A percentile compares a stretch with the other conserved stretches of the same genome.
These are phyloP conservation scores for Planiliza haematocheilus DNA, from an alignment of 2,113 vertebrate genomes.

Conservation along the genomic window DNA sequence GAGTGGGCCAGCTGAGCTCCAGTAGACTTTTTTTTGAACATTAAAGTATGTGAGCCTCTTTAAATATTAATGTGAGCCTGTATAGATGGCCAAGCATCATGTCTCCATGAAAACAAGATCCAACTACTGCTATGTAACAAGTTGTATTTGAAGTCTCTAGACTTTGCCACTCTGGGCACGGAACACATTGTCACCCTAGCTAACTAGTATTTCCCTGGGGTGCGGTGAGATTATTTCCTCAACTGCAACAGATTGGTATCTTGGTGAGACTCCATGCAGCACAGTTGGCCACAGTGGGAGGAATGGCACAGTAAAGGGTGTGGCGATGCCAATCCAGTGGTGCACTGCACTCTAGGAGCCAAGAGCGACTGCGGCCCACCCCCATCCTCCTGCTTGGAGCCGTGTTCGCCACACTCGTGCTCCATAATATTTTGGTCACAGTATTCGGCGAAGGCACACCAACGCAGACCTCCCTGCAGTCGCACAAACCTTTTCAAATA, in stretches of 20 bases:
- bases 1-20: too few relatives aligned
- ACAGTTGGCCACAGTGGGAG: constrained; percentile 9
- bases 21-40: too few relatives aligned
- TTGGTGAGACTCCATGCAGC: constrained; percentile 20
- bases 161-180: constrained; percentile 2
- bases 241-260: constrained; percentile 27
- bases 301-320: constrained; percentile 2
- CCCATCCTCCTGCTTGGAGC: neutral
- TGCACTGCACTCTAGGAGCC: neutral
- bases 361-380: neutral
- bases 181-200: neutral
- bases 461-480: too few relatives aligned
- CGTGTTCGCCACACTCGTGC: neutral
- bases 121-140: neutral
- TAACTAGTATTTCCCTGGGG: constrained; percentile 1
- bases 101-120: too few relatives aligned
- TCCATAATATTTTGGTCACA: neutral
- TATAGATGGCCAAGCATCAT: too few relatives aligned
- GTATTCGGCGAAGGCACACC: neutral
- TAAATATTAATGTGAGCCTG: too few relatives aligned
- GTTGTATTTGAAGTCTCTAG: constrained; percentile 9
- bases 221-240: constrained; percentile 30
- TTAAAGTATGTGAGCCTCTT: too few relatives aligned
- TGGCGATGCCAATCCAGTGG: neutral
- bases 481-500: neutral